Conservation (phyloP, 2,888 invertebrate species). For the Empis stercorea region DNA sequence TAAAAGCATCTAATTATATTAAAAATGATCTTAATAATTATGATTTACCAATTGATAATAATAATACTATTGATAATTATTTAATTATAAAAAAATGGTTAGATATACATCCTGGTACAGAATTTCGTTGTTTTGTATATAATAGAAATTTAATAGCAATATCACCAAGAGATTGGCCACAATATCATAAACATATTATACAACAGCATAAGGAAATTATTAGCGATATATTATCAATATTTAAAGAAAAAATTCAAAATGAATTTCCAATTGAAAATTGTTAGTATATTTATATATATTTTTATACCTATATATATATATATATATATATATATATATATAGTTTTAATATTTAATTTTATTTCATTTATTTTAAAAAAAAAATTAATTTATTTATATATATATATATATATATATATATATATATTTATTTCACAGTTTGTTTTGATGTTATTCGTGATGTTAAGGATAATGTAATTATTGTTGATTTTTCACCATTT, state of each 20-base stretch:
- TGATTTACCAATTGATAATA: neutral
- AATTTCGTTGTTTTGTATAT: constrained; percentile 17
- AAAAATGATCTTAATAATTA: constrained; percentile 12
- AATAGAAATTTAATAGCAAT: constrained; percentile 12
- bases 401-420: neutral
- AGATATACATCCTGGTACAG: constrained; percentile 17
- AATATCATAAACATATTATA: constrained; percentile 14
- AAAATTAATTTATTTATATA: too few relatives aligned
- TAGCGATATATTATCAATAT: constrained; percentile 14
- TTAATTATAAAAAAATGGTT: constrained; percentile 15
- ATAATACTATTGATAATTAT: neutral
- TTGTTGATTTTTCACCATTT: constrained; percentile 17
- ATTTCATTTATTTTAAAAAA: too few relatives aligned
- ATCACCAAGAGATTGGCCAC: constrained; percentile 17
- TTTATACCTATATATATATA: too few relatives aligned
- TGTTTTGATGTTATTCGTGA: constrained; percentile 16
- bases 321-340: too few relatives aligned
- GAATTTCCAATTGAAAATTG: constrained; percentile 14
- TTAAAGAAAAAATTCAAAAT: constrained; percentile 15
- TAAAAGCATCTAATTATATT: constrained; percentile 15
- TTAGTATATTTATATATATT: constrained; percentile 8
- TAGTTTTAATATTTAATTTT: too few relatives aligned
- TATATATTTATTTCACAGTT: constrained; percentile 7
- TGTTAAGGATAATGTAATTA: constrained; percentile 11
- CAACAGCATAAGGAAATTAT: constrained; percentile 13